Base-by-base conservation (phyloP, 2,888 invertebrate species). In the Brachyptera risi region DNA sequence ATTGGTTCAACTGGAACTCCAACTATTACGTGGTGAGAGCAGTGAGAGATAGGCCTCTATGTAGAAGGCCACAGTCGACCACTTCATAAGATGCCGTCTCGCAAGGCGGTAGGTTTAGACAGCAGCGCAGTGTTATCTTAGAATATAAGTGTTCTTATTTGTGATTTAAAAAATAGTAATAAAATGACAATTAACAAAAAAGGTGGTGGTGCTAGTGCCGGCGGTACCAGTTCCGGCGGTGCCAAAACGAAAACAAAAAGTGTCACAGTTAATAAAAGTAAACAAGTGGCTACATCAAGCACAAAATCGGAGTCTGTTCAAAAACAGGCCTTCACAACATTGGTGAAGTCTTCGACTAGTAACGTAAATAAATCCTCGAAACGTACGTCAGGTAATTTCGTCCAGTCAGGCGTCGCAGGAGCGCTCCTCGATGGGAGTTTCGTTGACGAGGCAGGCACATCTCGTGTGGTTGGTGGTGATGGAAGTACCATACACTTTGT, bases 131-230 rank as follows among this genome's bases (percentile, higher is more conserved):
- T 9, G 27, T 51, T 51, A 24, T 24, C 49, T 1, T 49, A 27
- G 31, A 9, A n/a, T n/a, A n/a, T n/a, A n/a, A n/a, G n/a, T n/a
- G n/a, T n/a, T n/a, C n/a, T n/a, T n/a, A n/a, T n/a, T n/a, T n/a
- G n/a, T n/a, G n/a, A n/a, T 42, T 17, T 17, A 2, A 19, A 42
- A 42, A 11, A 5, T 13, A 5, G 11, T 11, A 31, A 11, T 13
- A n/a, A 58, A 17, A 64, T 64, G 64, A 64, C 64, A 21, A 60
- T 64, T 17, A 62, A 38, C 15, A 64, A 62, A 51, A 62, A 64
- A 58, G 58, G 58, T 17, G 21, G 50, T 15, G 59, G 31, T 24
- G 11, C 27, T n/a, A 21, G 35, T 13, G 31, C 40, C 1, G 24
- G 47, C 17, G 58, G 26, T 21, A 27, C 50, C 15, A 31, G 35